Base-by-base conservation (phyloP, 2,888 invertebrate species). In the Germaria angustata region DNA sequence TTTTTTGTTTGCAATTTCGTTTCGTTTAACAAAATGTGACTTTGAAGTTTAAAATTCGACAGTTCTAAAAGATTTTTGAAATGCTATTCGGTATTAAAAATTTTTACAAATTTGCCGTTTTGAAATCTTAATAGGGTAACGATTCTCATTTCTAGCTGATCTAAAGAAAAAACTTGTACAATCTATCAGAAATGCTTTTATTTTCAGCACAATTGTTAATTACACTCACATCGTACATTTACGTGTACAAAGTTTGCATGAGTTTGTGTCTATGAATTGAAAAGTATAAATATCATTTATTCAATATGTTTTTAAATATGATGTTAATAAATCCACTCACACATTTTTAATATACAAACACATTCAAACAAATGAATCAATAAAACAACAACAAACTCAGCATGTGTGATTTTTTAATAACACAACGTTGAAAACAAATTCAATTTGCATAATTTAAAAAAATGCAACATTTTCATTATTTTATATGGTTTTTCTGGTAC, bases 381-480 rank as follows among this genome's bases (percentile, higher is more conserved):
- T 49, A 57, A 17, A 36, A 55, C n/a, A 66, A 61, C 59, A 73
- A 80, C 51, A 44, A 41, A 53, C n/a, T 49, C 55, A 69, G 15
- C 41, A 68, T 41, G 15, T 57, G 59, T 51, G 63, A 55, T 61
- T 81, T 59, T 17, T 20, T 20, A 51, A 7, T 77, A 46, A 65
- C n/a, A 57, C 36, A 59, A 41, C 36, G 17, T 57, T 24, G 15
- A 15, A 34, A 53, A 39, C 36, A 69, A 66, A 66, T 71, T 79
- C 66, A 82, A 76, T 82, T 82, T 82, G 49, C 82, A 82, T 82
- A 71, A 80, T 76, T 81, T 80, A 76, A 76, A 82, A n/a, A 82
- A 76, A 55, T 79, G 79, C 79, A 71, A 82, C 61, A 80, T 79
- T 79, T 79, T 82, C 44, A 82, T 75, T 82, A 79, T 76, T 71